phyloP scores from a whole-genome alignment of 1,140 invertebrate genomes.

The Drosophila nebulosa region DNA sequence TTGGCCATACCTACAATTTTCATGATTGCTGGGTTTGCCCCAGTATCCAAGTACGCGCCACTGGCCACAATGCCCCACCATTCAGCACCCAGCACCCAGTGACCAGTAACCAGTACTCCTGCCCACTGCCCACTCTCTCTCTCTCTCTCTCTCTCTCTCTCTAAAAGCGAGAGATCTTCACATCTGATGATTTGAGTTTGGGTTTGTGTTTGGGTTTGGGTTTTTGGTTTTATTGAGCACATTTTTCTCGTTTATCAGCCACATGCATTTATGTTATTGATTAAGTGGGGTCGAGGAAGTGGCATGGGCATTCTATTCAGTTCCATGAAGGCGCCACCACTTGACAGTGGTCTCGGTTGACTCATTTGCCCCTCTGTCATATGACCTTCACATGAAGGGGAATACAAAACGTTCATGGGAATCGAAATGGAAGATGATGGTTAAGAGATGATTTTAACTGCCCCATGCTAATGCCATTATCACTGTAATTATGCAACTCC shows the following conservation, averaged over 20 bases:
- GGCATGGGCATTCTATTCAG: neutral
- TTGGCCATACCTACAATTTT: conserved; percentile 61
- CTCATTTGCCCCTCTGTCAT: no score
- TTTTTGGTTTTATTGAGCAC: neutral
- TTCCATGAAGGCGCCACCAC: neutral
- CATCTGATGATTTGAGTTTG: conserved; percentile 2
- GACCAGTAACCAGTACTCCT: no score
- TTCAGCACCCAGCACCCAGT: neutral
- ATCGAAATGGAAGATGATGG: neutral
- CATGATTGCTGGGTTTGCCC: conserved; percentile 70
- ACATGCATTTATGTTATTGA: neutral
- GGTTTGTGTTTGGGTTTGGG: neutral
- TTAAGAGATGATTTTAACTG: no score
- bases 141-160: no score
- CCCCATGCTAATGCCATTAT: neutral
- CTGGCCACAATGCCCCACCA: conserved; percentile 64
- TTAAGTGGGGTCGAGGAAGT: conserved; percentile 1
- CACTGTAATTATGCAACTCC: neutral
- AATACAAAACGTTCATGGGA: neutral
- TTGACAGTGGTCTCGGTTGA: conserved; percentile 2
- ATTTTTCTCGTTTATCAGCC: neutral
- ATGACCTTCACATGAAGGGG: neutral
- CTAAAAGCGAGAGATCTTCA: neutral
- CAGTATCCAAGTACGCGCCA: conserved; percentile 71
- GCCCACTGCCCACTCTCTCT: neutral